A percentile compares a stretch with the other conserved stretches of the same genome.
Conservation (phyloP, 2,888 invertebrate genomes). For the Glaucopsyche alexis region DNA sequence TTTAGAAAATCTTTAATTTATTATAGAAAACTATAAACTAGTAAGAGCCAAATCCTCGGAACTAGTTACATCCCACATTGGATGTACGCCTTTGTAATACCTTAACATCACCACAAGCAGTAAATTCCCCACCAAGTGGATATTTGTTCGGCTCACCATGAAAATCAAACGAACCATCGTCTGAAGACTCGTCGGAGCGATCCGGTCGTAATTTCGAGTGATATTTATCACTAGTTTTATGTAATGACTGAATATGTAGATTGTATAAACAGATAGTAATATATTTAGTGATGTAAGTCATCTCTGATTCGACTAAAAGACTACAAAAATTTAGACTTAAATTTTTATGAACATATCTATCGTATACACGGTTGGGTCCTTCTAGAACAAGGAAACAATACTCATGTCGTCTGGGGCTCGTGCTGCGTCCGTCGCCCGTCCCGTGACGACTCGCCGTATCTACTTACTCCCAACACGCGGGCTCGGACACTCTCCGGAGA, state of each 20-base stretch:
- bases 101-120: background rate
- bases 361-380: slow-evolving; percentile 66
- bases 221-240: slow-evolving; percentile 66
- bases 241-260: slow-evolving; percentile 71
- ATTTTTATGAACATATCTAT: slow-evolving; percentile 77
- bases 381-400: slow-evolving; percentile 73
- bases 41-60: background rate
- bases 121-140: slow-evolving; percentile 7
- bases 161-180: slow-evolving; percentile 36
- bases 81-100: background rate
- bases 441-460: slow-evolving; percentile 18
- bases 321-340: slow-evolving; percentile 75
- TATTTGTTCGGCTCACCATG: slow-evolving; percentile 8
- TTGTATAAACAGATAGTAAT: slow-evolving; percentile 55
- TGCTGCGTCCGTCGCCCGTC: slow-evolving; percentile 14
- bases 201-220: slow-evolving; percentile 65
- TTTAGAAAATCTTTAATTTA: too few relatives aligned
- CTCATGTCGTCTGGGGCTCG: slow-evolving; percentile 50
- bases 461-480: slow-evolving; percentile 25
- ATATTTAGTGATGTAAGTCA: slow-evolving; percentile 73
- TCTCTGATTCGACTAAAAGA: slow-evolving; percentile 79
- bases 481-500: background rate
- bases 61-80: slow-evolving; percentile 13
- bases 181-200: slow-evolving; percentile 53
- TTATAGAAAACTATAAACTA: background rate